A percentile compares a stretch with the other conserved stretches of the same genome.
Conservation (phyloP, 2,113 vertebrate species). For the Elgaria multicarinata region DNA sequence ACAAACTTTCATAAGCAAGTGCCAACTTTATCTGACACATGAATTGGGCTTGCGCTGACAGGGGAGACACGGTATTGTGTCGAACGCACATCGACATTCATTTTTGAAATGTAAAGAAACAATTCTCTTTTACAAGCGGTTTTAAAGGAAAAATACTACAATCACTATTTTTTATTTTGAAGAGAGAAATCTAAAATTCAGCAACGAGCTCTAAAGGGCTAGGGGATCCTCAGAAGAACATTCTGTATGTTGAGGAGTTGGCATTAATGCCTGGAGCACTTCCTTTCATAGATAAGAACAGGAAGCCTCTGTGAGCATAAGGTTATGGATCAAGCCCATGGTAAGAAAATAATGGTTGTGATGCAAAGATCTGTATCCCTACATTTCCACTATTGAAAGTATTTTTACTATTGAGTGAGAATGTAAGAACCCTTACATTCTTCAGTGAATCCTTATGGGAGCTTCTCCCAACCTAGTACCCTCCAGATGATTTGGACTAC, state of each 20-base stretch:
- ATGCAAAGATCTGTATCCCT: background rate
- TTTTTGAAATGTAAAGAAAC: background rate
- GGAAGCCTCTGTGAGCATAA: background rate
- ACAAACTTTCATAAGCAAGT: background rate
- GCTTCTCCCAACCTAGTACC: no score
- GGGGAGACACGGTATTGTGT: background rate
- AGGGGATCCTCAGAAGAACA: background rate
- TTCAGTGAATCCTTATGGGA: background rate
- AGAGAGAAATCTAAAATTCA: background rate
- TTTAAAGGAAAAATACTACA: background rate
- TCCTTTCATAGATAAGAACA: background rate
- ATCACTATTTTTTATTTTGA: background rate
- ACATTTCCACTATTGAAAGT: background rate
- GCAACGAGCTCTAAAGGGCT: background rate
- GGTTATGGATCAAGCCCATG: background rate
- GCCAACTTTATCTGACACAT: background rate
- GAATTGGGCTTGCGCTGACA: background rate
- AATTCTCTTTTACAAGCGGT: background rate
- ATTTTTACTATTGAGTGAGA: no score
- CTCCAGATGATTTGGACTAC: no score
- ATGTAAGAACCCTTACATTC: no score
- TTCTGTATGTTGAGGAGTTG: background rate
- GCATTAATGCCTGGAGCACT: background rate
- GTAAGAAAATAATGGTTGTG: background rate
- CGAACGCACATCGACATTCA: background rate